phyloP scores from a whole-genome alignment of 2,797 vertebrate species.

The Acipenser ruthenus region DNA sequence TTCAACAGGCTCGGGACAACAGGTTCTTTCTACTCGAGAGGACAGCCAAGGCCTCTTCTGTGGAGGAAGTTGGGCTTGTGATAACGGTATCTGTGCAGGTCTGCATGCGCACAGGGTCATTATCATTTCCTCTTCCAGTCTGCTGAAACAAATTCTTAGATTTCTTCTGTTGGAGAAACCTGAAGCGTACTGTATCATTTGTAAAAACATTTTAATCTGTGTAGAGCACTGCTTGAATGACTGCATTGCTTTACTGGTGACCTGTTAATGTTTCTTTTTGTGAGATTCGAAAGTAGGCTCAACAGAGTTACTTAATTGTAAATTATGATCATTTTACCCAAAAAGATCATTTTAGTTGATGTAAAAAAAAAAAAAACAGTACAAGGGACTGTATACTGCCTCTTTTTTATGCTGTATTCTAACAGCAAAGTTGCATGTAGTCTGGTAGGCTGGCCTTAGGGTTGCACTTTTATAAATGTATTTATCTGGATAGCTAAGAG shows the following conservation, averaged over 20 bases:
- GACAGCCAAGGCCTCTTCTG: neutral
- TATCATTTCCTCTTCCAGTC: constrained; percentile 2
- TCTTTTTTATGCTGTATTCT: no score
- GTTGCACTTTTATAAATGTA: neutral
- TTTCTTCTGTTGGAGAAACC: neutral
- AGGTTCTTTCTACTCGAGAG: constrained; percentile 2
- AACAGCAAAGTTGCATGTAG: neutral
- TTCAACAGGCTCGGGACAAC: constrained; percentile 4
- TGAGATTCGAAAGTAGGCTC: no score
- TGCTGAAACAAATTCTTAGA: neutral
- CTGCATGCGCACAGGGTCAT: neutral
- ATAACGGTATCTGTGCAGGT: constrained; percentile 10
- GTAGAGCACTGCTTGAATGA: no score
- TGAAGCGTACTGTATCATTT: neutral
- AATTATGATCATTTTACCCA: no score
- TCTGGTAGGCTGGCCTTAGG: neutral
- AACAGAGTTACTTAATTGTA: no score
- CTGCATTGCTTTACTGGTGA: no score
- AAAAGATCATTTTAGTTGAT: no score
- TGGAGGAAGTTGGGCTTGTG: constrained; percentile 7
- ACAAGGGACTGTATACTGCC: no score
- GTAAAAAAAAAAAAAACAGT: no score
- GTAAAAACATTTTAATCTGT: no score
- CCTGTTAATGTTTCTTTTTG: no score
- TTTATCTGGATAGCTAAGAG: no score